These are phyloP conservation scores for Henricia sp. DNA, from an alignment of 53 echinoderm and acorn worm species.

Conservation along the genomic window DNA sequence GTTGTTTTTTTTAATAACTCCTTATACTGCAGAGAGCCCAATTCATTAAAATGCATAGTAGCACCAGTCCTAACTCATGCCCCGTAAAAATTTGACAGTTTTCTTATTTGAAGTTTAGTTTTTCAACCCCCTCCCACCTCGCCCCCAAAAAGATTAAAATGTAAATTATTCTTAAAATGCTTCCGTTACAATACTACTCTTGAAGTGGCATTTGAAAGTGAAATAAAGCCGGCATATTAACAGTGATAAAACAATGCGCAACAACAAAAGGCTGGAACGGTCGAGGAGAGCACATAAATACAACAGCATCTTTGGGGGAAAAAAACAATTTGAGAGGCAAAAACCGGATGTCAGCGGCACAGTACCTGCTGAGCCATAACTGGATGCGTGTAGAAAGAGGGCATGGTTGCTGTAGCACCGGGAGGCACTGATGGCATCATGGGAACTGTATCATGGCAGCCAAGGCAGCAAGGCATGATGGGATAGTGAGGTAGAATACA, in stretches of 20 bases:
- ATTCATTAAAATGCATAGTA: too few relatives aligned
- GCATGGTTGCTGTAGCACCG: slow-evolving; percentile 65
- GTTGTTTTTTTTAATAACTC: too few relatives aligned
- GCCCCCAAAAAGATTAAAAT: background rate
- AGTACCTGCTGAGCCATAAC: slow-evolving; percentile 79
- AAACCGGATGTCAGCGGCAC: slow-evolving; percentile 33
- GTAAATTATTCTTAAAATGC: too few relatives aligned
- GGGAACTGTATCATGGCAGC: slow-evolving; percentile 80
- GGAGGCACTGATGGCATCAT: slow-evolving; percentile 85
- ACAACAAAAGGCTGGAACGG: too few relatives aligned
- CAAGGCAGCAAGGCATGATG: slow-evolving; percentile 62
- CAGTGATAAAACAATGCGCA: too few relatives aligned
- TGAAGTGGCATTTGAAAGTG: background rate
- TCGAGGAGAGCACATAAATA: slow-evolving; percentile 7
- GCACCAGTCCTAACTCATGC: too few relatives aligned
- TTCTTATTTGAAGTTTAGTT: too few relatives aligned
- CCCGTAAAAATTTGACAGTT: too few relatives aligned
- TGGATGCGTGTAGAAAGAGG: slow-evolving; percentile 78
- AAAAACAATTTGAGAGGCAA: background rate
- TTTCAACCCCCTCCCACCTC: background rate
- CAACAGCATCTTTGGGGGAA: background rate
- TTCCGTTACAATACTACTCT: background rate
- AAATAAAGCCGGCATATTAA: background rate
- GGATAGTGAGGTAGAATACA: too few relatives aligned
- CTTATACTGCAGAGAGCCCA: too few relatives aligned